These are phyloP conservation scores for Oreochromis aureus DNA, from an alignment of 2,113 vertebrate species.

Conservation along the genomic window DNA sequence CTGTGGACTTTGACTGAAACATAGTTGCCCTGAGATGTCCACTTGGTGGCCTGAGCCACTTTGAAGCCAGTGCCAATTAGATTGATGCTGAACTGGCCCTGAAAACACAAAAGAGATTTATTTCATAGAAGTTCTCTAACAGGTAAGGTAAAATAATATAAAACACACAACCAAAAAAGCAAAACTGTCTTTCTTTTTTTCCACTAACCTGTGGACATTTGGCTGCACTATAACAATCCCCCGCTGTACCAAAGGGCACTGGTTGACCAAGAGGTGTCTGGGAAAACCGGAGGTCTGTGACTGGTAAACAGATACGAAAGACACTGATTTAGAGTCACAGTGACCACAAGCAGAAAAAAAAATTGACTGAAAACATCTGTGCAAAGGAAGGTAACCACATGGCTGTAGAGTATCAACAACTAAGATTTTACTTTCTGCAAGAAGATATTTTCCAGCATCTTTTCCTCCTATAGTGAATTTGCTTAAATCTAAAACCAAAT, in stretches of 20 bases:
- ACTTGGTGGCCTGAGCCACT: constrained; percentile 80
- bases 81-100: constrained; percentile 96
- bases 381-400: background rate
- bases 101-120: background rate
- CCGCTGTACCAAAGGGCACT: constrained; percentile 85
- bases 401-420: background rate
- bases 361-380: constrained; percentile 15
- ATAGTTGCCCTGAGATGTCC: constrained; percentile 90
- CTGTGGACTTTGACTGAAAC: constrained; percentile 84
- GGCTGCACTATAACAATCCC: constrained; percentile 89
- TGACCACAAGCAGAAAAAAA: background rate
- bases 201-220: constrained; percentile 84
- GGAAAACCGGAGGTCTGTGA: constrained; percentile 85
- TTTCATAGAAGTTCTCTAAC: background rate
- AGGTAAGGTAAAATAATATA: background rate
- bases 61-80: constrained; percentile 86
- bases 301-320: constrained; percentile 60
- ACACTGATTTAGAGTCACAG: constrained; percentile 15
- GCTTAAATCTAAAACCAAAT: background rate
- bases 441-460: background rate
- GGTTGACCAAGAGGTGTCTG: constrained; percentile 78
- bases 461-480: background rate
- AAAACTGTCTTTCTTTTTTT: background rate
- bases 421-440: background rate
- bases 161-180: background rate